Evolutionary conservation across 2,888 invertebrate genomes (phyloP).

Genomic region (Aphodius granarius): DNA sequence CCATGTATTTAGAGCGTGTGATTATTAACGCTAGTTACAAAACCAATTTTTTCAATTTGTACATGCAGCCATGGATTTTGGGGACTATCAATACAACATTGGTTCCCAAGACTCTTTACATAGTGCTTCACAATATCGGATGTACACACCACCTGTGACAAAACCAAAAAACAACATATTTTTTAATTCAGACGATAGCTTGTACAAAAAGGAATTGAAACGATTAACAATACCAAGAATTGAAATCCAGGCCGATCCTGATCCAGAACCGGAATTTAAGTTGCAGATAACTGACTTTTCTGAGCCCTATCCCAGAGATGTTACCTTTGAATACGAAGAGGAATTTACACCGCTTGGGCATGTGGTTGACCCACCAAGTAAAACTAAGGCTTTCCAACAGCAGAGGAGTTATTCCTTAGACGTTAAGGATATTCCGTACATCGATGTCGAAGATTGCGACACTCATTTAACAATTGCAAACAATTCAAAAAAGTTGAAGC

Average conservation of each 20-base stretch:
- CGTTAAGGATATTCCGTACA: constrained; percentile 40
- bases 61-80: constrained; percentile 53
- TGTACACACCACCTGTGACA: constrained; percentile 49
- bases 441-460: constrained; percentile 42
- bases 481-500: constrained; percentile 41
- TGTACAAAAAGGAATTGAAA: constrained; percentile 50
- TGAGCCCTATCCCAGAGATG: constrained; percentile 50
- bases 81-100: constrained; percentile 39
- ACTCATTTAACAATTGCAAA: constrained; percentile 38
- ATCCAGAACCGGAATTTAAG: constrained; percentile 47
- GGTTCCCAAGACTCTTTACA: constrained; percentile 49
- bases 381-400: constrained; percentile 43
- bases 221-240: constrained; percentile 49
- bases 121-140: constrained; percentile 40
- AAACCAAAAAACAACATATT: constrained; percentile 50
- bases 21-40: constrained; percentile 5
- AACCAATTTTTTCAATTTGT: constrained; percentile 21
- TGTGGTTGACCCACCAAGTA: constrained; percentile 35
- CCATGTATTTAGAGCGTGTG: neutral
- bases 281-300: constrained; percentile 53
- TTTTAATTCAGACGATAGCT: constrained; percentile 52
- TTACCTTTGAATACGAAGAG: constrained; percentile 53
- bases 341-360: constrained; percentile 21
- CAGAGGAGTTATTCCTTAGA: constrained; percentile 50
- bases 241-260: constrained; percentile 43